Conservation (phyloP, 2,113 vertebrate species). For the Pipa parva region DNA sequence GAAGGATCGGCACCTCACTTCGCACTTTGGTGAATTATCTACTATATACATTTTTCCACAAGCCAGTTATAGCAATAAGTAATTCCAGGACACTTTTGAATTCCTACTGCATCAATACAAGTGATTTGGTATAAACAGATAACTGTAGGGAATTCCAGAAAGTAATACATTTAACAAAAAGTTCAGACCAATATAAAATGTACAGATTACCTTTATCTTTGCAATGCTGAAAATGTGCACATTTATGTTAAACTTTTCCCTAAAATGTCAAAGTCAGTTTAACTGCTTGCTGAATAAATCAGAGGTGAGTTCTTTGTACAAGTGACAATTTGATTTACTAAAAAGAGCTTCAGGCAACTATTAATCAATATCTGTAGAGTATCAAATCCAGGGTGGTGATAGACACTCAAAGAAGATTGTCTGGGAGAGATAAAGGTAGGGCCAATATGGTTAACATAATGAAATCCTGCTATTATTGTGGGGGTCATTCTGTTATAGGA, state of each 20-base stretch:
- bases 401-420: constrained; percentile 79
- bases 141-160: no score
- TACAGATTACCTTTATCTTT: no score
- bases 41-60: no score
- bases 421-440: constrained; percentile 65
- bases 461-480: constrained; percentile 41
- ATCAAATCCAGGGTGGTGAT: constrained; percentile 79
- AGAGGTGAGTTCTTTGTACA: constrained; percentile 85
- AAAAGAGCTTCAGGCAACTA: constrained; percentile 97
- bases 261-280: constrained; percentile 94
- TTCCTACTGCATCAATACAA: no score
- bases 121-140: no score
- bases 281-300: constrained; percentile 82
- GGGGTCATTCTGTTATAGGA: constrained; percentile 5
- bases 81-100: no score
- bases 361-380: constrained; percentile 98
- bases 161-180: no score
- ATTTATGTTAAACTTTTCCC: constrained; percentile 53
- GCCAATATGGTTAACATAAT: constrained; percentile 45
- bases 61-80: no score
- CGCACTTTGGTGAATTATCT: no score
- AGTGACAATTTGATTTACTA: constrained; percentile 99
- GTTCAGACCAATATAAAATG: no score
- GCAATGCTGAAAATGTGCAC: no score
- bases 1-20: no score